Evolutionary conservation across 2,888 invertebrate genomes (phyloP), one percentile per base, ranked within the genome.

Genomic region (Prosopocoilus inquinatus): DNA sequence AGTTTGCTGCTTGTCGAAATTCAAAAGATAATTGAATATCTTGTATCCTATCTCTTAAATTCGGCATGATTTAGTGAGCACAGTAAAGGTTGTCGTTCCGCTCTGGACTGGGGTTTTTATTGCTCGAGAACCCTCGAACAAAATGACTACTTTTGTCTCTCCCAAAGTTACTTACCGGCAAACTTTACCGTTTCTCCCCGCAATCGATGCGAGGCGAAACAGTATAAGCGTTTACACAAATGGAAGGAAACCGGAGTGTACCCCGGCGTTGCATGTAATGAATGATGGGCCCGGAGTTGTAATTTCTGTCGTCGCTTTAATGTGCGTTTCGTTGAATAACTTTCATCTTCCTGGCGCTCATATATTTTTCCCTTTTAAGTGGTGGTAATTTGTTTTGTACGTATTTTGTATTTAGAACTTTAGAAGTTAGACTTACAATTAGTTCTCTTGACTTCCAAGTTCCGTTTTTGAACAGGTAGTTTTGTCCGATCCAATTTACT

Each of bases 81-180:
- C 64, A 55, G 64, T 65, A 64, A 65, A 65, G 62, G 63, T 62
- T 64, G 64, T 63, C 64, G 64, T 65, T 65, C 58, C 58, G 65
- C 63, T 62, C 55, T 33, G 16, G 50, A 48, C 41, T 55, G 58
- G 64, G 61, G 63, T 64, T 67, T 64, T 67, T 66, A 65, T 65
- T 64, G 63, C 65, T 64, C 57, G 58, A 57, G 64, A 61, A 61
- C 65, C 64, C 61, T 64, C 65, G 60, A 34, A 41, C 36, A 43
- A 62, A 67, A 67, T 67, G 64, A 67, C 67, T 65, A 66, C 66
- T 66, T 65, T 66, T 66, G 64, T 64, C 65, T 66, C 61, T 66
- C 63, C 63, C 60, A 61, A 63, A 63, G 60, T 61, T 62, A 62
- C 65, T 63, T 65, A 65, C 63, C 54, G 60, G 52, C 59, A 61